Percentiles rank a stretch among this genome's conserved stretches.
phyloP scores from a whole-genome alignment of 2,113 vertebrate species.

The Fulica atra region DNA sequence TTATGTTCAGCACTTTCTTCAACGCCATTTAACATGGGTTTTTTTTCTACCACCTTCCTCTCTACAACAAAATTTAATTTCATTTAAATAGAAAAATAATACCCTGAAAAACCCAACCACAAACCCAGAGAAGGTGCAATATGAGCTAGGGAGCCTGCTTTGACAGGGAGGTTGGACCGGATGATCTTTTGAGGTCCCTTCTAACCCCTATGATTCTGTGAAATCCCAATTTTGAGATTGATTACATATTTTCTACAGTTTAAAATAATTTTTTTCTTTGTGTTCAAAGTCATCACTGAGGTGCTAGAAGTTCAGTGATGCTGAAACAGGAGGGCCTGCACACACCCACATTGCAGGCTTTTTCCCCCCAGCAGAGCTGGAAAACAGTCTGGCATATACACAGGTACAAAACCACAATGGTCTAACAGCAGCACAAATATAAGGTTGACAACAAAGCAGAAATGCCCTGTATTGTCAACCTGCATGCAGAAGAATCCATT shows the following conservation, averaged over 20 bases:
- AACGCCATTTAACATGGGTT: background rate
- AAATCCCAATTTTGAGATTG: background rate
- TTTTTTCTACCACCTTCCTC: background rate
- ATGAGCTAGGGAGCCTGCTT: too few species aligned
- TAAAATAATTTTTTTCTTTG: background rate
- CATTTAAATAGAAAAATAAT: constrained; percentile 46
- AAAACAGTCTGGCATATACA: background rate
- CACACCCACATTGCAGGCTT: background rate
- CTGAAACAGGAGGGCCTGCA: background rate
- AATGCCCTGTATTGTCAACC: background rate
- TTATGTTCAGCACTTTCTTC: background rate
- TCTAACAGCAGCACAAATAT: background rate
- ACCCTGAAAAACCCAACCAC: background rate
- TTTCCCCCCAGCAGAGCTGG: background rate
- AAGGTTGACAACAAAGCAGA: background rate
- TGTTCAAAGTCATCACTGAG: background rate
- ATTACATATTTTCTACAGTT: background rate
- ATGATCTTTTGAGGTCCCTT: too few species aligned
- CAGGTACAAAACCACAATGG: background rate
- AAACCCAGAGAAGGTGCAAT: background rate
- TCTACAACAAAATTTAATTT: constrained; percentile 48
- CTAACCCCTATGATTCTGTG: too few species aligned
- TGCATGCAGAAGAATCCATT: background rate
- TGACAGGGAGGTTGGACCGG: too few species aligned
- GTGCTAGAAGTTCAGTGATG: background rate